Evolutionary conservation across 2,888 invertebrate genomes (phyloP).

Genomic region (Melanostoma scalare): DNA sequence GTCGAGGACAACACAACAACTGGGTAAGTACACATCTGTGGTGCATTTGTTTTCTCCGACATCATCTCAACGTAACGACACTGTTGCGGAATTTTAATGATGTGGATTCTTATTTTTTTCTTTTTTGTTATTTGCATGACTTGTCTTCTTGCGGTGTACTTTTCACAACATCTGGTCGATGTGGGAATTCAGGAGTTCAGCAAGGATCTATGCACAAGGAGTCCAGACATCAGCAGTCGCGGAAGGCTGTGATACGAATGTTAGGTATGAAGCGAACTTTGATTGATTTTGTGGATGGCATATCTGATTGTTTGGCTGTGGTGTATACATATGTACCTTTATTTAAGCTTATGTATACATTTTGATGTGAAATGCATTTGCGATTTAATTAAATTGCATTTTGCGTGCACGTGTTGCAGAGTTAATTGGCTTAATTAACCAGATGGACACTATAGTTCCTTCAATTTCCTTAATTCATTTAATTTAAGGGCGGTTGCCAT

Average conservation of each 20-base stretch:
- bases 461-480: background rate
- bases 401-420: background rate
- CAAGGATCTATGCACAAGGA: constrained; percentile 88
- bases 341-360: background rate
- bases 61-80: no score
- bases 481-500: background rate
- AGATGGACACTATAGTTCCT: background rate
- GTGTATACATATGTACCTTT: no score
- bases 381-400: constrained; percentile 25
- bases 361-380: constrained; percentile 38
- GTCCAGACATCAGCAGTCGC: constrained; percentile 86
- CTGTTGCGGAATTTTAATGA: background rate
- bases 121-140: constrained; percentile 19
- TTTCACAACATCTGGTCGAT: background rate
- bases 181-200: constrained; percentile 79
- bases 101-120: constrained; percentile 15
- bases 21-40: constrained; percentile 80
- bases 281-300: background rate
- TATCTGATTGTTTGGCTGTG: background rate
- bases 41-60: no score
- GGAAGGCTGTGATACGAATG: constrained; percentile 90
- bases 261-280: constrained; percentile 84
- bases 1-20: constrained; percentile 83
- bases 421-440: constrained; percentile 32
- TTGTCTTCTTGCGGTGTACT: constrained; percentile 17